A percentile compares a stretch with the other conserved stretches of the same genome.
These are phyloP conservation scores for Tragulus kanchil DNA, from an alignment of 2,113 vertebrate genomes.

Conservation along the genomic window DNA sequence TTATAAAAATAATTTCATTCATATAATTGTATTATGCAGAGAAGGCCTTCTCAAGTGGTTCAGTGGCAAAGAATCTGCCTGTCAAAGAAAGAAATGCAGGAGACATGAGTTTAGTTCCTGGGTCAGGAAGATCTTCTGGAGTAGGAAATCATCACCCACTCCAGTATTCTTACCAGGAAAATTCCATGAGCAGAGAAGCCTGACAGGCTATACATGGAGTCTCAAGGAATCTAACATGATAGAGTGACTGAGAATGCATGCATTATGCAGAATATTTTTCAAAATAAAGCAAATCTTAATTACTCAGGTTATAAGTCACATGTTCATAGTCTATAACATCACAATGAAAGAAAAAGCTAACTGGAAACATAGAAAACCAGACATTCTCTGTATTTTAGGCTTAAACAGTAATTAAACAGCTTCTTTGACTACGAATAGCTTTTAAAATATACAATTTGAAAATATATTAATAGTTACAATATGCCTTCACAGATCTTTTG, in stretches of 20 bases:
- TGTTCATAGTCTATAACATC: not conserved
- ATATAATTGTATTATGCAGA: not conserved
- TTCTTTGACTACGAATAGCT: no score
- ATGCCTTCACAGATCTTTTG: not conserved
- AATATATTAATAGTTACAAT: not conserved
- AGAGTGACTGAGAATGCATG: not conserved
- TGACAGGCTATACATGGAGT: not conserved
- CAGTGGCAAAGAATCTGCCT: not conserved
- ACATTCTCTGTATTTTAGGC: not conserved
- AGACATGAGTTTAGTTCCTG: not conserved
- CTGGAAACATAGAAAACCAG: not conserved
- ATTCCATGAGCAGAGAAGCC: not conserved
- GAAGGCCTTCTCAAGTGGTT: not conserved
- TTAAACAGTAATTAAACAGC: not conserved
- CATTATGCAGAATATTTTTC: not conserved
- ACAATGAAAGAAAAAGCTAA: not conserved
- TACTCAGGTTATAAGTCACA: not conserved
- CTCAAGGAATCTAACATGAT: not conserved
- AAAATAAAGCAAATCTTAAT: not conserved
- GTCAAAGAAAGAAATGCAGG: not conserved
- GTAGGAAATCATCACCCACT: not conserved
- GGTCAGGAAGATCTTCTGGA: not conserved
- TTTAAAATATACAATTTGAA: not conserved
- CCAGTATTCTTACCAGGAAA: fast-evolving
- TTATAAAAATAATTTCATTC: not conserved